Base-by-base conservation (phyloP, 1,140 invertebrate species). In the Vanessa tameamea region DNA sequence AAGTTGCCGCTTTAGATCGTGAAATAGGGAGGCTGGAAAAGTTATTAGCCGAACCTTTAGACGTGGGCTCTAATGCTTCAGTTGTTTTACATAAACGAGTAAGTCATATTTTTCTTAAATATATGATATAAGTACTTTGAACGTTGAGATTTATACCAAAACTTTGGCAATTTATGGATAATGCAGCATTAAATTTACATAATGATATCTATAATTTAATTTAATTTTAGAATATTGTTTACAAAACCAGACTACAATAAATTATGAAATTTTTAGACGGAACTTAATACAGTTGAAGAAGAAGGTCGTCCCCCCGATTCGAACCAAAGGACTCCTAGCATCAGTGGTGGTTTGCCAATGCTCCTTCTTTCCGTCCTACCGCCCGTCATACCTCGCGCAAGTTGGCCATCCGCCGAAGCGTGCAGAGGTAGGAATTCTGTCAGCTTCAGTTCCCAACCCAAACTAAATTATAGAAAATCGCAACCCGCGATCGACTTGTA, bases 11-110 rank as follows among this genome's bases (percentile, higher is more conserved):
- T 71, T 89, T 98, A 61, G 97, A 98, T 83, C 94, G 95, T 64
- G 97, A 98, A 91, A 96, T 98, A 50, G 93, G 94, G 20, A 94
- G 96, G 72, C 91, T 98, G 73, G 96, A 98, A 82, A 95, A 94
- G 71, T 92, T 97, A 77, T 84, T 97, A 23, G 92, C 94, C 31
- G 74, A 76, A 16, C 69, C 69, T 8, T 67, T 73, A 12, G 73
- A 75, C 47, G 47, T 67, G 13, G 64, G 64, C 12, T 72, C 69
- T 1, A 71, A 63, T 66, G 55, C 71, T 47, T 73, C 70, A 8
- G 51, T 47, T 59, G 55, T 65, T 63, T 53, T 73, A 23, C 72
- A 73, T 73, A 73, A 70, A 63, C 55, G 67, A 63, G 71, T 77
- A 71, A 66, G 65, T 69, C 15, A 4, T 61, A 16, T 57, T 57